Evolutionary conservation across 2,888 invertebrate genomes (phyloP), one percentile per base, ranked within the genome.

Genomic region (Trachelus troglodyta): DNA sequence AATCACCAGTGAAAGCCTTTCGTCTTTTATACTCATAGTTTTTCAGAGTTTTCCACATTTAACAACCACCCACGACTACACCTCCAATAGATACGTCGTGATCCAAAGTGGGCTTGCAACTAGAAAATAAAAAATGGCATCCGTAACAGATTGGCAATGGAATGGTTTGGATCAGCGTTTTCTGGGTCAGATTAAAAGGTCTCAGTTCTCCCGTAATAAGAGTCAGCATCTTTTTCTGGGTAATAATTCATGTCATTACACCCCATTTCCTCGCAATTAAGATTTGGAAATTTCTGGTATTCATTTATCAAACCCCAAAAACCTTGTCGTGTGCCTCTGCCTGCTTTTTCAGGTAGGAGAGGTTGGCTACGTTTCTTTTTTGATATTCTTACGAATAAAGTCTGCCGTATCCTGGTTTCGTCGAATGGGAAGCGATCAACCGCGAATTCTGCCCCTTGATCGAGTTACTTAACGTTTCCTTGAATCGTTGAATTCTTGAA

Each of bases 221-320:
- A 90, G 89, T 90, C 90, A 90, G 90, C 90, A 88, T 87, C 86
- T 90, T 90, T 90, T 88, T 87, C 83, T 81, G 78, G 83, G 80
- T 83, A 89, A 90, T 89, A 90, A 88, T 88, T 90, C 85, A 90
- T 86, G 84, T 83, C 88, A 86, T 89, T 89, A 88, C 87, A 87
- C 87, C 82, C 87, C 87, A 87, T 89, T 90, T 87, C 86, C 84
- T 81, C 83, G 87, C 89, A 90, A 90, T 90, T 89, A 89, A 88
- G 87, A 88, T 88, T 87, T 85, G 82, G 84, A 83, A 87, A 84
- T 85, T 87, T 79, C 74, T 77, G 76, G 77, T 82, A 81, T 82
- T 85, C 83, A 86, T 79, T 77, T 69, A 78, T 78, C 78, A 78
- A 76, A 31, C 33, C 34, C 69, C 69, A 77, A 23, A 56, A 23